Percentiles rank a stretch among this genome's conserved stretches.
Evolutionary conservation across 2,888 invertebrate species (phyloP).

Genomic region (Aspidiotus rigidus): DNA sequence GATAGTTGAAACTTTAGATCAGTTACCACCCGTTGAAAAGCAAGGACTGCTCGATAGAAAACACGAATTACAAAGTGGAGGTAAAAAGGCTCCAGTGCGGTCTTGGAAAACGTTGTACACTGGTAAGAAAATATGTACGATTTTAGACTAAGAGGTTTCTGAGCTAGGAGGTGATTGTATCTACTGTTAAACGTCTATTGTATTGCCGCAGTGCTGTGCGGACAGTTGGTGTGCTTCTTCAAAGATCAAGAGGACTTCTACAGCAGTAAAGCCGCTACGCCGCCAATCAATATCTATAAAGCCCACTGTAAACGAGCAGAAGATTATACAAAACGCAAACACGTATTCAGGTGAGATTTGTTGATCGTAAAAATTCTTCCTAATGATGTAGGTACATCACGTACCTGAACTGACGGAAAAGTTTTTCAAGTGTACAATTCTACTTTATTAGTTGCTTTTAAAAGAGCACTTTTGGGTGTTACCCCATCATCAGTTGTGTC

Average conservation of each 20-base stretch:
- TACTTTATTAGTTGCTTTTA: too few species aligned
- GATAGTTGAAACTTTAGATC: conserved; percentile 47
- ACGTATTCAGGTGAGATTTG: conserved; percentile 58
- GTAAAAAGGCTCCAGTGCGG: conserved; percentile 85
- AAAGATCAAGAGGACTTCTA: conserved; percentile 86
- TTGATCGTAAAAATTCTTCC: too few species aligned
- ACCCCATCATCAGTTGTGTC: too few species aligned
- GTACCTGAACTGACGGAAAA: too few species aligned
- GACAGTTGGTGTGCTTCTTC: conserved; percentile 95
- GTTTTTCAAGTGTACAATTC: too few species aligned
- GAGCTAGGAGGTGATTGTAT: neutral
- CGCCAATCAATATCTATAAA: conserved; percentile 65
- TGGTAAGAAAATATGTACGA: conserved; percentile 39
- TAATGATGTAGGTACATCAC: too few species aligned
- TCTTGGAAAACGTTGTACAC: conserved; percentile 94
- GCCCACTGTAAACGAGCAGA: conserved; percentile 77
- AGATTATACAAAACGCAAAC: conserved; percentile 90
- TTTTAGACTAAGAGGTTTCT: neutral
- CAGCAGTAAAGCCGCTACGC: conserved; percentile 76
- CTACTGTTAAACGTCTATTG: neutral
- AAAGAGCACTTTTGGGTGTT: too few species aligned
- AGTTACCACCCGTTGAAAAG: conserved; percentile 79
- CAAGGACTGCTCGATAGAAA: conserved; percentile 87
- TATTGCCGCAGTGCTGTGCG: conserved; percentile 66
- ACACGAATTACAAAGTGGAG: conserved; percentile 85